Evolutionary conservation across 1,140 invertebrate species (phyloP), one percentile per base, ranked within the genome.

Genomic region (Drosophila leontia): DNA sequence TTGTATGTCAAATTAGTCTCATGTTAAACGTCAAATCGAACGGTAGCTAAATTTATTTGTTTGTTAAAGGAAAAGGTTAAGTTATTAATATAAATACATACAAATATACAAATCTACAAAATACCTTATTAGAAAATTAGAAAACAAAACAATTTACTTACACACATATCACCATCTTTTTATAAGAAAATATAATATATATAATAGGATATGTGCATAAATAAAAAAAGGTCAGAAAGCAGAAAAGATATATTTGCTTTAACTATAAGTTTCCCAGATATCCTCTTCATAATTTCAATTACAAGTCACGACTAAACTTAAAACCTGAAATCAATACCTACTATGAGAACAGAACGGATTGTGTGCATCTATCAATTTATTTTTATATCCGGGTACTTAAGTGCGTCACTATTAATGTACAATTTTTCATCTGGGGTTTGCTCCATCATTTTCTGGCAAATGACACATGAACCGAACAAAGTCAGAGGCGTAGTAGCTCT

Each of bases 361-460:
- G 65, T 71, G 67, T 48, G 45, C 34, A 71, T 58, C 26, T 70
- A 71, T 59, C 35, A 35, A 42, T 72, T 72, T 60, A 12, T 41
- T 42, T 50, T 51, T 37, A 72, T 72, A 72, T 72, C 69, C 67
- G 69, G 69, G 53, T 72, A 72, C 37, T 12, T 67, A 26, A 39
- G 26, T 32, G 53, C 51, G 55, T 42, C 53, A 37, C 12, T 41
- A 37, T 26, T 72, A 71, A 72, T 48, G 37, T 71, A 23, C 42
- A 71, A 47, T 56, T 23, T 34, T 68, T 45, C 15, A 32, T 29
- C 26, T 23, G n/a, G 15, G 35, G 34, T n/a, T 48, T 50, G 4
- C 11, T 35, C 6, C 23, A 67, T 51, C 7, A 65, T 64, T 39
- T 68, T 68, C 65, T 35, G 65, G 17, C 62, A 34, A 26, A 26